These are phyloP conservation scores for Meriones unguiculatus DNA, from an alignment of 2,113 vertebrate species.

Conservation along the genomic window DNA sequence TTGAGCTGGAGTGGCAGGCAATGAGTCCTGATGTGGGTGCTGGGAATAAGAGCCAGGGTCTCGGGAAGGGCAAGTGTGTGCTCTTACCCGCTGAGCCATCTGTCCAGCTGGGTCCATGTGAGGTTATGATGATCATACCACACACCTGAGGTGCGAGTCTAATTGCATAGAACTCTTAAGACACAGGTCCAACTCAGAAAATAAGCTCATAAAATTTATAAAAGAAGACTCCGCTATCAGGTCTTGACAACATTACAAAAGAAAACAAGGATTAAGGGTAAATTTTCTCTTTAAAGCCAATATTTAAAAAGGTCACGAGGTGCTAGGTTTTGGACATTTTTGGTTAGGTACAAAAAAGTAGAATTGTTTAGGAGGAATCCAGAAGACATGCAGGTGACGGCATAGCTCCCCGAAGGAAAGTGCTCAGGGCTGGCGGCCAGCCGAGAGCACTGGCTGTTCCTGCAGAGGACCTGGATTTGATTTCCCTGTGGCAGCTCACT, in stretches of 20 bases:
- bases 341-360: not conserved
- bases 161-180: not conserved
- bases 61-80: not conserved
- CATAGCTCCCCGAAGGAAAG: not conserved
- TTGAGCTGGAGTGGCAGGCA: not conserved
- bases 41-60: not conserved
- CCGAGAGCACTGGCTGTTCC: not conserved
- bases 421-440: no score
- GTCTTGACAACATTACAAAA: not conserved
- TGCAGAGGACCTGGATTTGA: not conserved
- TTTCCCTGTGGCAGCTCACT: not conserved
- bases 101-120: not conserved
- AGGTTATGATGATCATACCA: not conserved
- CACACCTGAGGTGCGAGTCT: not conserved
- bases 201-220: not conserved
- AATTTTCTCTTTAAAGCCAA: not conserved
- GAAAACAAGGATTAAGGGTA: not conserved
- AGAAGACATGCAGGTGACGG: not conserved
- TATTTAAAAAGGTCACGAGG: not conserved
- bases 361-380: slow-evolving; percentile 10
- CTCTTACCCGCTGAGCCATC: not conserved
- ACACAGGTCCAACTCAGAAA: not conserved
- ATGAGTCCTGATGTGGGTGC: not conserved
- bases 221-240: not conserved
- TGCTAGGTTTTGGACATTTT: not conserved